phyloP scores from a whole-genome alignment of 1,140 invertebrate genomes.

The Nasonia vitripennis region DNA sequence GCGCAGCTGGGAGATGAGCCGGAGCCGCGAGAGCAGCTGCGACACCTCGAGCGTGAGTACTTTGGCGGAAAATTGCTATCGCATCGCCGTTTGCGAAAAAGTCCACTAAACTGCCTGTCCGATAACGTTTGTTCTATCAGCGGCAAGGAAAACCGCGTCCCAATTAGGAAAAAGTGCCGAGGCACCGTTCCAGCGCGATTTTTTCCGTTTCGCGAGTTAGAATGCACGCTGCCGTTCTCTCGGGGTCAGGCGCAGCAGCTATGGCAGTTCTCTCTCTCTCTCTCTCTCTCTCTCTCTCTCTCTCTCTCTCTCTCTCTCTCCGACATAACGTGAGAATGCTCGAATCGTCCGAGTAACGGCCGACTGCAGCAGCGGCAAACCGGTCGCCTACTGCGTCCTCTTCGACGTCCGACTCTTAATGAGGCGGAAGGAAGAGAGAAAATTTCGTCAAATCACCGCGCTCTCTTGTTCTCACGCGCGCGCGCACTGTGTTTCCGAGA shows the following conservation, averaged over 20 bases:
- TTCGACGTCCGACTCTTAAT: neutral
- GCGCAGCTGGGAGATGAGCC: constrained; percentile 45
- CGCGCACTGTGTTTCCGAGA: no score
- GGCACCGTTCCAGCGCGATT: no score
- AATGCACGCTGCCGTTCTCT: neutral
- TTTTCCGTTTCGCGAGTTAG: no score
- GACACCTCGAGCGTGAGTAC: constrained; percentile 35
- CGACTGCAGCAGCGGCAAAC: constrained; percentile 19
- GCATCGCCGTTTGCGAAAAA: no score
- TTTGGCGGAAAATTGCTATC: neutral
- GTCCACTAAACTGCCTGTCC: no score
- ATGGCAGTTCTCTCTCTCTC: neutral
- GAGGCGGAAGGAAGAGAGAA: constrained; percentile 40
- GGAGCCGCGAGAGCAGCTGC: constrained; percentile 43
- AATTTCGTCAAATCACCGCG: constrained; percentile 22
- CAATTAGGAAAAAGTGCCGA: no score
- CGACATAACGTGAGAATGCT: constrained; percentile 40
- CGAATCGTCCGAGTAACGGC: constrained; percentile 36
- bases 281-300: constrained; percentile 24
- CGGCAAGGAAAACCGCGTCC: no score
- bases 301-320: neutral
- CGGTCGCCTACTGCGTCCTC: constrained; percentile 21
- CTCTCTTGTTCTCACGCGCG: neutral
- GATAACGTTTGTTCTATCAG: no score
- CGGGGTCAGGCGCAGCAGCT: no score